A percentile compares a stretch with the other conserved stretches of the same genome.
phyloP scores from a whole-genome alignment of 2,113 vertebrate species.

The Zapus hudsonius region DNA sequence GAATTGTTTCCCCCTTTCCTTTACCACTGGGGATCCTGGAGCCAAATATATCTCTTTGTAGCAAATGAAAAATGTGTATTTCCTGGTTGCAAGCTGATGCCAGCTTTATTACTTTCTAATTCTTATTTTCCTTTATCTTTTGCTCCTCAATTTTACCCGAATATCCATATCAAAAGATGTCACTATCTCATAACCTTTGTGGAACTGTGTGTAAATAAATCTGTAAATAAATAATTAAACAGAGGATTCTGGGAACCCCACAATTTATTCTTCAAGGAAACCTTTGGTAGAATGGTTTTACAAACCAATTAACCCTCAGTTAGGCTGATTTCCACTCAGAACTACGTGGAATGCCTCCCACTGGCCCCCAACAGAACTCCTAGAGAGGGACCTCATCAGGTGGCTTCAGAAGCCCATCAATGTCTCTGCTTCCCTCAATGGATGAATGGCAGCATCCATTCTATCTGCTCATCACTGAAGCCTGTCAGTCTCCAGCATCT shows the following conservation, averaged over 20 bases:
- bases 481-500: not conserved
- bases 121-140: constrained; percentile 12
- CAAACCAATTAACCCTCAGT: constrained; percentile 19
- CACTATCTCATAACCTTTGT: not conserved
- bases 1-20: not conserved
- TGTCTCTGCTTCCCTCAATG: not conserved
- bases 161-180: not conserved
- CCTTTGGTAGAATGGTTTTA: not conserved
- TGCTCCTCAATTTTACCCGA: constrained; percentile 8
- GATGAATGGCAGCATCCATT: rapidly evolving
- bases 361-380: not conserved
- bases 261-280: not conserved
- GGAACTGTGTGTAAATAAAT: constrained; percentile 12
- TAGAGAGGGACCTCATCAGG: not conserved
- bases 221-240: constrained; percentile 45
- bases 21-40: not conserved
- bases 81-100: not conserved
- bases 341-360: not conserved
- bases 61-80: constrained; percentile 11
- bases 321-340: not conserved
- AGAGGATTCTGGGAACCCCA: not conserved
- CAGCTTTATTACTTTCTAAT: not conserved
- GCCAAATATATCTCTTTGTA: constrained; percentile 15
- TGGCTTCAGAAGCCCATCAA: no score
- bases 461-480: not conserved